Evolutionary conservation across 2,797 vertebrate species (phyloP).

Genomic region (Philypnodon macrostomus): DNA sequence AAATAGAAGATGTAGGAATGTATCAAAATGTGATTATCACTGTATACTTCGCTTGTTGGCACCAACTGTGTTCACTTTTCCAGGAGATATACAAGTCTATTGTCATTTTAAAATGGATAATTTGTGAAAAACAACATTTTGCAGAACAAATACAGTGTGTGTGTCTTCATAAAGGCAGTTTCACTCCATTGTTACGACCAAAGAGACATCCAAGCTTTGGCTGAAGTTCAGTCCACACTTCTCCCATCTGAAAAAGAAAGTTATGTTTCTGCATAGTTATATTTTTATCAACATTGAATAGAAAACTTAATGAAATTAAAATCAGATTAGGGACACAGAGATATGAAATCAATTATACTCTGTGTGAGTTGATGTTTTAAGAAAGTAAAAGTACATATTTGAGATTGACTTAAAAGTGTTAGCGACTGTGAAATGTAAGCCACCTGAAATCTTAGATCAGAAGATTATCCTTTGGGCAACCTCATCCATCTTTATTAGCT

Average conservation of each 20-base stretch:
- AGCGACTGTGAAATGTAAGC: slow-evolving; percentile 17
- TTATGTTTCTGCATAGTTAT: background rate
- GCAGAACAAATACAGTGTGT: slow-evolving; percentile 37
- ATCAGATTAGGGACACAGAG: background rate
- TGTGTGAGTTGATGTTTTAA: slow-evolving; percentile 10
- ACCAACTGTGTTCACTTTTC: too few relatives aligned
- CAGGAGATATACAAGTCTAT: background rate
- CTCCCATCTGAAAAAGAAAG: slow-evolving; percentile 84
- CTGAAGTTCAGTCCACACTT: slow-evolving; percentile 93
- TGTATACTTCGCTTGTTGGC: slow-evolving; percentile 10
- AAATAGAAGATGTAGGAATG: slow-evolving; percentile 11
- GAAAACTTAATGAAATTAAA: slow-evolving; percentile 11
- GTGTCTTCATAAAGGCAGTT: slow-evolving; percentile 65
- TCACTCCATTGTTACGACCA: slow-evolving; percentile 71
- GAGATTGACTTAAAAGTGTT: slow-evolving; percentile 9
- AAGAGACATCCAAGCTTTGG: slow-evolving; percentile 93
- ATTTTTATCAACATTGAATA: background rate
- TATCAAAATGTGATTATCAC: slow-evolving; percentile 8
- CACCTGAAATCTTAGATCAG: slow-evolving; percentile 10
- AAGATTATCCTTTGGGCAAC: slow-evolving; percentile 13
- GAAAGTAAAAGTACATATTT: background rate
- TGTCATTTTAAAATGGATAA: slow-evolving; percentile 20
- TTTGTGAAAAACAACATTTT: slow-evolving; percentile 1
- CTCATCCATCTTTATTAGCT: slow-evolving; percentile 26
- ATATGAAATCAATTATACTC: background rate